Evolutionary conservation across 2,797 vertebrate genomes (phyloP).

Genomic region (Catostomus latipinnis): DNA sequence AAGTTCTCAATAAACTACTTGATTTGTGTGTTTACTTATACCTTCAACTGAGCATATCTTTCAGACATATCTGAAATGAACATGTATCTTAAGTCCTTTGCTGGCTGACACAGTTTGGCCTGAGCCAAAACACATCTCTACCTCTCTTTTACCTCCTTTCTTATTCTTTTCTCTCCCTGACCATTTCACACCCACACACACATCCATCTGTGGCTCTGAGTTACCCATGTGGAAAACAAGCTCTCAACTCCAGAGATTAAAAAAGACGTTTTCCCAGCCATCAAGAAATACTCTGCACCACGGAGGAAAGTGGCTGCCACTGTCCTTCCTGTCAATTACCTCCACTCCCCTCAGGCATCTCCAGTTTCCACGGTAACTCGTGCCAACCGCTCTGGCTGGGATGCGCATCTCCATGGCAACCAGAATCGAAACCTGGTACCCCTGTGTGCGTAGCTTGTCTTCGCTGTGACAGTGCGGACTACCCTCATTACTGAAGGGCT

Average conservation of each 20-base stretch:
- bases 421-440: conserved; percentile 17
- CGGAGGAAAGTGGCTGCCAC: conserved; percentile 34
- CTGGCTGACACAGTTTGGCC: conserved; percentile 23
- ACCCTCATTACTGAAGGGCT: conserved; percentile 28
- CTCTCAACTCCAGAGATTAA: conserved; percentile 32
- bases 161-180: not conserved
- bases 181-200: not conserved
- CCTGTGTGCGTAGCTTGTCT: conserved; percentile 39
- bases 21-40: not conserved
- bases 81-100: not conserved
- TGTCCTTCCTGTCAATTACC: conserved; percentile 48
- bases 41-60: not conserved
- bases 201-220: conserved; percentile 22
- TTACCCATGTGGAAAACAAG: conserved; percentile 22
- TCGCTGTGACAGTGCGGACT: conserved; percentile 16
- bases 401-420: conserved; percentile 43
- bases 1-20: not conserved
- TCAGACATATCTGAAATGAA: not conserved
- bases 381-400: conserved; percentile 32
- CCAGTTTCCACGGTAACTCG: conserved; percentile 50
- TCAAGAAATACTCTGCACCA: conserved; percentile 38
- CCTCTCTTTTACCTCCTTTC: conserved; percentile 1
- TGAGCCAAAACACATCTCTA: conserved; percentile 4
- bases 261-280: conserved; percentile 7
- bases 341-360: conserved; percentile 45